Evolutionary conservation across 1,140 invertebrate genomes (phyloP).

Genomic region (Spodoptera frugiperda): DNA sequence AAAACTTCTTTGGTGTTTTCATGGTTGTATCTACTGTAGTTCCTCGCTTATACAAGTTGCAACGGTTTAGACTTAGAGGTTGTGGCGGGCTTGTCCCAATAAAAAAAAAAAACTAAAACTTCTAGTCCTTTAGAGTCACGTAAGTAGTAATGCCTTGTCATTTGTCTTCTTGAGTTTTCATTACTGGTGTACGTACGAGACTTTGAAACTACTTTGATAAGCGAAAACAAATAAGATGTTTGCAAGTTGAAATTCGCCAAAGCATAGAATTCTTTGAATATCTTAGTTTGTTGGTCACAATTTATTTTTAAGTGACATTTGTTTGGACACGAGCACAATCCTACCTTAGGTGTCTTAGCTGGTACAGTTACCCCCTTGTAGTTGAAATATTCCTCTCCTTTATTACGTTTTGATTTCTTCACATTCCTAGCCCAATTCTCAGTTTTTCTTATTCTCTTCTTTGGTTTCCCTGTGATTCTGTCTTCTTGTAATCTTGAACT

Average conservation of each 20-base stretch:
- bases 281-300: too few species aligned
- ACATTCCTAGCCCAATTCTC: neutral
- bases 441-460: too few species aligned
- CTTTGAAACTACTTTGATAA: slow-evolving; percentile 40
- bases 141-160: slow-evolving; percentile 34
- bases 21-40: too few species aligned
- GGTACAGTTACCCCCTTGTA: slow-evolving; percentile 30
- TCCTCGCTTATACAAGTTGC: too few species aligned
- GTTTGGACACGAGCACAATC: slow-evolving; percentile 14
- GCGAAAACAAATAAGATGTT: slow-evolving; percentile 42
- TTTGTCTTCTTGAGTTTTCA: too few species aligned
- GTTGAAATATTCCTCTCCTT: slow-evolving; percentile 43
- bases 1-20: too few species aligned
- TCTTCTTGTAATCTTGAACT: too few species aligned
- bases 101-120: too few species aligned
- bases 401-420: slow-evolving; percentile 40
- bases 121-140: slow-evolving; percentile 26
- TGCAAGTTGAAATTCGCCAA: slow-evolving; percentile 45
- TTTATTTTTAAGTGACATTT: slow-evolving; percentile 46
- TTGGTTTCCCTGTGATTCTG: too few species aligned
- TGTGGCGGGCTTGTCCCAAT: too few species aligned
- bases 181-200: slow-evolving; percentile 36
- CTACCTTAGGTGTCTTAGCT: slow-evolving; percentile 33
- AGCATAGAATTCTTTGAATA: slow-evolving; percentile 45
- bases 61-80: too few species aligned